Conservation (phyloP, 1,140 invertebrate species). For the Nylanderia fulva region DNA sequence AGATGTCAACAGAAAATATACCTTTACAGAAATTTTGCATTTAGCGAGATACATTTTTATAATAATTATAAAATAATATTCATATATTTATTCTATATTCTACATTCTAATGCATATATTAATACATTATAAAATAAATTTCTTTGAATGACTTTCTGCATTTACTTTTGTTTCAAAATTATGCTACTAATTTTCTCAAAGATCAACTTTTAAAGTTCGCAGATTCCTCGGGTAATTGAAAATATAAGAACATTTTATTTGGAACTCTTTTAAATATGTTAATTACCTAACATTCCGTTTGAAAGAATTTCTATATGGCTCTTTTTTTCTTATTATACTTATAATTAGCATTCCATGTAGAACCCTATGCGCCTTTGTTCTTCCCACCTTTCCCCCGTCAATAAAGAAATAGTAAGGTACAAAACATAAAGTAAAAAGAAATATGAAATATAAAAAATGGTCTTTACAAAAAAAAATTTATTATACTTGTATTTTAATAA, state of each 20-base stretch:
- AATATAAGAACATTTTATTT: background rate
- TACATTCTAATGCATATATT: background rate
- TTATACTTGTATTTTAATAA: background rate
- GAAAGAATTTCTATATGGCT: background rate
- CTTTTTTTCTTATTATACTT: background rate
- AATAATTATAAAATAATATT: constrained; percentile 1
- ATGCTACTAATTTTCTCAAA: background rate
- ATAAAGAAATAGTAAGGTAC: background rate
- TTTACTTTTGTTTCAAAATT: constrained; percentile 22
- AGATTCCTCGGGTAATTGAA: background rate
- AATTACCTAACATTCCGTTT: background rate
- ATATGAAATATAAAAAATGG: background rate
- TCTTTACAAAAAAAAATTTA: background rate
- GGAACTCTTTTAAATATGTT: background rate
- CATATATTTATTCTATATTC: background rate
- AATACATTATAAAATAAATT: background rate
- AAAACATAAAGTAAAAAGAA: background rate
- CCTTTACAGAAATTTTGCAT: background rate
- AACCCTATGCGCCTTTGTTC: background rate
- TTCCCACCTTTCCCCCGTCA: background rate
- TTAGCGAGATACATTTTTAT: constrained; percentile 2
- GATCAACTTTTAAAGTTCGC: background rate
- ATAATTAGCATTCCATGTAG: background rate
- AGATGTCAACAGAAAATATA: background rate
- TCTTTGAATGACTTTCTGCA: background rate